Evolutionary conservation across 2,113 vertebrate genomes (phyloP).

Genomic region (Erpornis zantholeuca): DNA sequence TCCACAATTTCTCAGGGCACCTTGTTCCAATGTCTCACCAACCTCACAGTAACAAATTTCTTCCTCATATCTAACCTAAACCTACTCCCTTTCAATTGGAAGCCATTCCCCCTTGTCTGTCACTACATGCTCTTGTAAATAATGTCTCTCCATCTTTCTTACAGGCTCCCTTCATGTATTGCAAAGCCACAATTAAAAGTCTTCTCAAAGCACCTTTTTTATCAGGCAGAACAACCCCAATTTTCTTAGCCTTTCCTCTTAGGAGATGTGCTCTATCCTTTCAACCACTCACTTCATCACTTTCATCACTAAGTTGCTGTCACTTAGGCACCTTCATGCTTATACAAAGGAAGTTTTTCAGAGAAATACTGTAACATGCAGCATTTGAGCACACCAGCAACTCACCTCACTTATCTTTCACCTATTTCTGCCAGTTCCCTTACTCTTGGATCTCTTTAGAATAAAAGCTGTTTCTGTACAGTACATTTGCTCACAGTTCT

Average conservation of each 20-base stretch:
- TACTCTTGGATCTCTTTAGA: neutral
- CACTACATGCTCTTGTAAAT: neutral
- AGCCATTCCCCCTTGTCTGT: neutral
- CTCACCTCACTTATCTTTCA: neutral
- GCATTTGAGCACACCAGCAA: neutral
- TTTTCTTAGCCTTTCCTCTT: neutral
- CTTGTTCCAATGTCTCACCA: neutral
- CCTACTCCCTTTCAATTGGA: neutral
- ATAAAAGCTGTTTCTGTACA: neutral
- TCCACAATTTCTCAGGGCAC: neutral
- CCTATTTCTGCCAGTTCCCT: neutral
- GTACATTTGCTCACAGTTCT: neutral
- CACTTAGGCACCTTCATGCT: neutral
- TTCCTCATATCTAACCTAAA: neutral
- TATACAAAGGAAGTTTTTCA: neutral
- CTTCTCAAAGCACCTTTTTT: neutral
- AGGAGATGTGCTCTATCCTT: neutral
- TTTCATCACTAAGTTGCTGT: neutral
- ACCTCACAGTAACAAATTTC: neutral
- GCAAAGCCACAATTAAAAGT: neutral
- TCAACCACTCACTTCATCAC: neutral
- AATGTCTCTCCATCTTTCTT: neutral
- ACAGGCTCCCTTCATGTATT: no score
- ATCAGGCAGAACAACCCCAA: neutral
- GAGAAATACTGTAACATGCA: neutral